Base-by-base conservation (phyloP, 64 coral and sea anemone genomes). In the Porites lutea region DNA sequence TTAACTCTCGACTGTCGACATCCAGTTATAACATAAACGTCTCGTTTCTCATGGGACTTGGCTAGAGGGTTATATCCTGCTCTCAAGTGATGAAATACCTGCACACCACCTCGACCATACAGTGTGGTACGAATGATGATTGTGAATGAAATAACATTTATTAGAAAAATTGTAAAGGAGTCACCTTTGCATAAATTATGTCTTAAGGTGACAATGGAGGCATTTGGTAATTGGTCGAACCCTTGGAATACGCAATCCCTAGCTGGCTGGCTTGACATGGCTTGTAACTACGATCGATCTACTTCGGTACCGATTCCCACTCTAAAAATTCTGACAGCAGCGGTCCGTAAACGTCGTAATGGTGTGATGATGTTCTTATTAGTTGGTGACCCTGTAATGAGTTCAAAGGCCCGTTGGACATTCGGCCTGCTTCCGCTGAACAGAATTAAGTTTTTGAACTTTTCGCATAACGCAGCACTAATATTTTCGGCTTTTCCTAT, bases 291-390 rank as follows among this genome's bases (percentile, higher is more conserved):
- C 0, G 80, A 69, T 45, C 54, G 52, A 5, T 91, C 88, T 80
- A 82, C 79, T 18, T 52, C 76, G 7, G 27, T 47, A 2, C 93
- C 89, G 13, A 95, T 60, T 60, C 93, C 93, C 18, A 95, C 75
- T 51, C 71, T 15, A 86, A 79, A 95, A 14, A 95, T 71, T 5
- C 8, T 50, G 13, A 95, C 50, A 2, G 89, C 93, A 52, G 72
- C 21, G 10, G 53, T n/a, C 47, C 79, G 90, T 8, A 95, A 70
- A 0, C 50, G 74, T 15, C 73, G 78, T 6, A 89, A 70, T 86
- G 93, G 93, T 45, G 79, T 71, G 45, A 91, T 84, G 2, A 95
- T 45, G 49, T 95, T 89, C 54, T 95, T 89, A 16, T 70, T 52
- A 20, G 93, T 64, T 57, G 21, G 79, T 16, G 82, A 74, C 1